These are phyloP conservation scores for Gopherus evgoodei DNA, from an alignment of 2,113 vertebrate species.

Conservation along the genomic window DNA sequence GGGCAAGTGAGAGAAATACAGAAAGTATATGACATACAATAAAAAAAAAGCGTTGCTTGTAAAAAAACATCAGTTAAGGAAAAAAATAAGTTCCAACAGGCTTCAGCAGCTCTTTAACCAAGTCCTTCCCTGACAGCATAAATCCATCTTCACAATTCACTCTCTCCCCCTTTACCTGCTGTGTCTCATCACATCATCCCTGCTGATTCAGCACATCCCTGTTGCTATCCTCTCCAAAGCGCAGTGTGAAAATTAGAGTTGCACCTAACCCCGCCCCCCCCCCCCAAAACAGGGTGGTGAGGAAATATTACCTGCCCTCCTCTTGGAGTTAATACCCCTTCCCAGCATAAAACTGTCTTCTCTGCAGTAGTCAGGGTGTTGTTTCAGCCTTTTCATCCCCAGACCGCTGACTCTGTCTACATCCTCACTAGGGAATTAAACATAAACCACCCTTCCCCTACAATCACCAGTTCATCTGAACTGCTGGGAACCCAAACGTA, in stretches of 20 bases:
- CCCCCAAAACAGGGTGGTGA: neutral
- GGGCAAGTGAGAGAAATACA: conserved; percentile 9
- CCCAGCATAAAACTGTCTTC: neutral
- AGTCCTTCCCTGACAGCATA: neutral
- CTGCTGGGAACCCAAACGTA: neutral
- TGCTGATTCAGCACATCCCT: neutral
- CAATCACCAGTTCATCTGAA: neutral
- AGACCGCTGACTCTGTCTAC: neutral
- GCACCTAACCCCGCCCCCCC: neutral
- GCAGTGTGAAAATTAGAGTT: neutral
- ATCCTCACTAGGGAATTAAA: neutral
- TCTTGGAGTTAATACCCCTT: neutral
- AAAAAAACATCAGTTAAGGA: neutral
- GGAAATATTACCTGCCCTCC: neutral
- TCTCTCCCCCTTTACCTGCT: neutral
- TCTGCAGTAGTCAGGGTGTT: neutral
- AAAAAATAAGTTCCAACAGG: neutral
- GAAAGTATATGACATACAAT: neutral
- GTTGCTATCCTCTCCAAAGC: neutral
- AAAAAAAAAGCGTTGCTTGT: neutral
- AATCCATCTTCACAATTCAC: conserved; percentile 36
- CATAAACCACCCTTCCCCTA: neutral
- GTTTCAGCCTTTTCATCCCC: neutral
- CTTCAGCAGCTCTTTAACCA: neutral
- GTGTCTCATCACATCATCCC: neutral